Base-by-base conservation (phyloP, 2,113 vertebrate genomes). In the Quiscalus mexicanus region DNA sequence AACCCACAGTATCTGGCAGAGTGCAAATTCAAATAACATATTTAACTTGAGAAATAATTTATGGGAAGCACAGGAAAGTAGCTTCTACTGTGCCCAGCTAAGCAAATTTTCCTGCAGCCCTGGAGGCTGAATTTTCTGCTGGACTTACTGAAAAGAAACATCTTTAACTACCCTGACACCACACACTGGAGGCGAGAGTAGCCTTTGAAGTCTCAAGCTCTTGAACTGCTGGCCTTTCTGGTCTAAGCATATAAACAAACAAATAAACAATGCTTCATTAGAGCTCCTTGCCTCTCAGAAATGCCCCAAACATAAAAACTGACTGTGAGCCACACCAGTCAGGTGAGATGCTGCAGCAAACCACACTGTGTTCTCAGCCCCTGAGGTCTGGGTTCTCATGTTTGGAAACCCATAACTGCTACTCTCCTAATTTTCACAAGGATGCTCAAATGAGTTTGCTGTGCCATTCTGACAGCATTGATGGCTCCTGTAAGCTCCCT, bases 281-380 rank as follows among this genome's bases (percentile, higher is more conserved):
- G 31, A 74, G 27, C 37, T 82, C 42, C 11, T 85, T 65, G 24
- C 30, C 42, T 65, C 45, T 75, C 30, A 81, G 59, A 93, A 87
- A 80, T 35, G 18, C 6, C 44, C 11, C 17, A 77, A 87, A 80
- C 12, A 49, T 12, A 31, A 55, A 84, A 63, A 22, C 14, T 55
- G 33, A 37, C 30, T 0, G 0, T 55, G 21, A 83, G 6, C 24
- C 45, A 79, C 2, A 3, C 6, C 20, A 13, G 39, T 41, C 17
- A 44, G 44, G 9, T 9, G 44, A 83, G 50, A 84, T 21, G 23
- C 15, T 50, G 11, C 45, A 25, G 15, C 30, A 41, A 92, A 35
- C 9, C 44, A 68, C 12, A 11, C 8, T 12, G 41, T 21, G 42
- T 68, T 41, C 33, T 59, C 39, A 63, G 37, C 10, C 55, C 18